Evolutionary conservation across 2,113 vertebrate species (phyloP).

Genomic region (Chionodraco myersi): DNA sequence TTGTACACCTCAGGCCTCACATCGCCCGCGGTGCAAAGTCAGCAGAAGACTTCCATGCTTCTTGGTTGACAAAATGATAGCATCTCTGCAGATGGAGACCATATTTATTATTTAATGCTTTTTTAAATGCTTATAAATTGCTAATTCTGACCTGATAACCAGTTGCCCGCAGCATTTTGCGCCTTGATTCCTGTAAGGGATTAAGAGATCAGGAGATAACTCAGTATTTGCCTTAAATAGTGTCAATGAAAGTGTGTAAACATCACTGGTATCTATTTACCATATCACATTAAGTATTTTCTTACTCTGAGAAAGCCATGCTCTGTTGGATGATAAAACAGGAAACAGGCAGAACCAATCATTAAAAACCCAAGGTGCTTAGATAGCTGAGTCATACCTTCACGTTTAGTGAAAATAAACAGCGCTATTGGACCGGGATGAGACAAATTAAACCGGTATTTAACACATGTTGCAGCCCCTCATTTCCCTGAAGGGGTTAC

Average conservation of each 20-base stretch:
- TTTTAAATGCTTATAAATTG: neutral
- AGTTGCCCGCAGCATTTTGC: neutral
- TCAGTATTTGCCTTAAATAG: neutral
- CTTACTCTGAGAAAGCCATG: neutral
- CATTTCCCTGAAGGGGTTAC: neutral
- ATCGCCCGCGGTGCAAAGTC: constrained; percentile 34
- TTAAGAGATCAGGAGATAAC: neutral
- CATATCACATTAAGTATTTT: neutral
- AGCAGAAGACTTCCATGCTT: neutral
- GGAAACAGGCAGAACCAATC: neutral
- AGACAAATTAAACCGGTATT: neutral
- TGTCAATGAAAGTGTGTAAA: neutral
- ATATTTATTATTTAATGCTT: neutral
- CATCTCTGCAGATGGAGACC: neutral
- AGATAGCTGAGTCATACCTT: neutral
- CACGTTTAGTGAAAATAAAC: neutral
- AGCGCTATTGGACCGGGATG: neutral
- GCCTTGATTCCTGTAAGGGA: neutral
- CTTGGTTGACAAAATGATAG: neutral
- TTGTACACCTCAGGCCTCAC: constrained; percentile 25
- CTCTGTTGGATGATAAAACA: neutral
- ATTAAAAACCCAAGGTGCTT: neutral
- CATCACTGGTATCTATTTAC: neutral
- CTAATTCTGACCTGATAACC: neutral
- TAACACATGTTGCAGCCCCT: neutral